Percentiles rank a stretch among this genome's conserved stretches.
phyloP scores from a whole-genome alignment of 2,797 vertebrate genomes.

The Buceros bicornis region DNA sequence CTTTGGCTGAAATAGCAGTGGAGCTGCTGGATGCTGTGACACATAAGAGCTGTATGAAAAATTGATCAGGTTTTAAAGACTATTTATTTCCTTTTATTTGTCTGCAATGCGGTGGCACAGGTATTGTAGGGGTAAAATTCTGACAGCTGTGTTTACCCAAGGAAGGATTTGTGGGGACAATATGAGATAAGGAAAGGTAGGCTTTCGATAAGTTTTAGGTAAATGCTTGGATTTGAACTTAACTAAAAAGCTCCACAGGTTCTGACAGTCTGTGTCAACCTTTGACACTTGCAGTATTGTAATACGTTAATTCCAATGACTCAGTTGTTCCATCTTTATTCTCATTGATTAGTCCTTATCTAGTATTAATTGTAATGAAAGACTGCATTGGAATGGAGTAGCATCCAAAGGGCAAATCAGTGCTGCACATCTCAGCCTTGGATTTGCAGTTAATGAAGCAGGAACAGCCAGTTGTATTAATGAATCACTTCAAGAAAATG shows the following conservation, averaged over 20 bases:
- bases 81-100: not conserved
- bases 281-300: not conserved
- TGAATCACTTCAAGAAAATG: not conserved
- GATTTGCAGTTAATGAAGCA: not conserved
- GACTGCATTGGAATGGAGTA: not conserved
- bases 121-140: not conserved
- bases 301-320: not conserved
- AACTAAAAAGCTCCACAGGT: not conserved
- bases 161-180: not conserved
- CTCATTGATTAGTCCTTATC: not conserved
- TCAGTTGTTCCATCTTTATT: not conserved
- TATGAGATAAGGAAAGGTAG: not conserved
- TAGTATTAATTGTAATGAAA: not conserved
- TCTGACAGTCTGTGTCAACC: not conserved
- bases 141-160: not conserved
- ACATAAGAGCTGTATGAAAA: not conserved
- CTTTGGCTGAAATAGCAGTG: not conserved
- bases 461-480: not conserved
- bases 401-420: not conserved
- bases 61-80: not conserved
- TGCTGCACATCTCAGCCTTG: not conserved
- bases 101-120: not conserved
- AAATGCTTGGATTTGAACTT: not conserved
- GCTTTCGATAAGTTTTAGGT: not conserved
- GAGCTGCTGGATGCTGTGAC: not conserved